A percentile compares a stretch with the other conserved stretches of the same genome.
Evolutionary conservation across 2,888 invertebrate genomes (phyloP).

Genomic region (Drosophila buzzatii): DNA sequence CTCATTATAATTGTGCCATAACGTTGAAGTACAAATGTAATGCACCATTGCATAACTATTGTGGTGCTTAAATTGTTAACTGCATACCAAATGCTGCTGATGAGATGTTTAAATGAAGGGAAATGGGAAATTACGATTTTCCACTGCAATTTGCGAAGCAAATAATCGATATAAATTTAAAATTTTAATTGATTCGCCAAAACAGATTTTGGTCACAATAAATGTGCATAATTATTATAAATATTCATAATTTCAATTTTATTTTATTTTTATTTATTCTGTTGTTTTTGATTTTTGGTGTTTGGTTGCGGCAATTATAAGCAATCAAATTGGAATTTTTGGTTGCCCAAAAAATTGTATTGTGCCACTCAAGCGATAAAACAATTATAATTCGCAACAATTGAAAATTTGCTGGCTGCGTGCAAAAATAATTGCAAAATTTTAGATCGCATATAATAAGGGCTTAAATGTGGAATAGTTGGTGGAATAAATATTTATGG

Average conservation of each 20-base stretch:
- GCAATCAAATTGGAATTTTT: constrained; percentile 44
- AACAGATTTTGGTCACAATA: constrained; percentile 44
- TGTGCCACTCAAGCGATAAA: constrained; percentile 44
- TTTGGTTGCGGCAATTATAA: constrained; percentile 38
- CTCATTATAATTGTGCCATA: constrained; percentile 47
- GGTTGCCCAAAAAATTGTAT: constrained; percentile 15
- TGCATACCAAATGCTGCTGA: constrained; percentile 22
- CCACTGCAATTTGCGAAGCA: neutral
- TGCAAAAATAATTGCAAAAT: constrained; percentile 23
- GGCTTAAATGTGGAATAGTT: neutral
- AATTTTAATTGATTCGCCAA: constrained; percentile 66
- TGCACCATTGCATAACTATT: constrained; percentile 30
- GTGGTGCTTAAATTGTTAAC: constrained; percentile 22
- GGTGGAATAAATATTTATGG: neutral
- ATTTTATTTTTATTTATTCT: neutral
- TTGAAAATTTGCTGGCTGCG: constrained; percentile 17
- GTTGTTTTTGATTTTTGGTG: neutral
- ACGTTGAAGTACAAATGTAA: constrained; percentile 24
- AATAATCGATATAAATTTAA: constrained; percentile 58
- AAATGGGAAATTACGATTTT: neutral
- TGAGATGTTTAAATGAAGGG: constrained; percentile 32
- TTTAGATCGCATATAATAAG: neutral
- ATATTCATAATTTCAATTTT: constrained; percentile 2
- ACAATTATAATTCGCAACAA: constrained; percentile 39
- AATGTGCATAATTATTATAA: constrained; percentile 11